phyloP scores from a whole-genome alignment of 2,888 invertebrate species.

The Drosophila putrida region DNA sequence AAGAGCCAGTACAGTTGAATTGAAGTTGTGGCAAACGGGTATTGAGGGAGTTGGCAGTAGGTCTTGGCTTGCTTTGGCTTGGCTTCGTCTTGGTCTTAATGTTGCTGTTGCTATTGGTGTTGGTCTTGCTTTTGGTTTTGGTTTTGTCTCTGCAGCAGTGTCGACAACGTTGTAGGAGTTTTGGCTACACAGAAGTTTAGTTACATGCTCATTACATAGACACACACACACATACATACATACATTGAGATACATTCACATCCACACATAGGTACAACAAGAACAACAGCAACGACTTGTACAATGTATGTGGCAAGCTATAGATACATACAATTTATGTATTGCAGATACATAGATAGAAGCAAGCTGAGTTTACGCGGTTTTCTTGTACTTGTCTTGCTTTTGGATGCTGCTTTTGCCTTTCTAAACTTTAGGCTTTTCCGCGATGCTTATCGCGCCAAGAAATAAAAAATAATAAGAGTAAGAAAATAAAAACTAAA shows the following conservation, averaged over 20 bases:
- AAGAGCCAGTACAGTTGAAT: constrained; percentile 73
- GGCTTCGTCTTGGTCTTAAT: constrained; percentile 11
- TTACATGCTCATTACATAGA: constrained; percentile 80
- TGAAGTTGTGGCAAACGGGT: constrained; percentile 77
- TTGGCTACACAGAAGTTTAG: constrained; percentile 79
- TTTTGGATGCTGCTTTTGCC: constrained; percentile 62
- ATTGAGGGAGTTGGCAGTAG: constrained; percentile 75
- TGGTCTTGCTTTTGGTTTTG: constrained; percentile 30
- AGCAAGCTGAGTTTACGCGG: constrained; percentile 34
- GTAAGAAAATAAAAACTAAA: constrained; percentile 35
- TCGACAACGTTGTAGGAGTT: constrained; percentile 71
- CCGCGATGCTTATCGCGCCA: constrained; percentile 74
- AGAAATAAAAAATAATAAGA: constrained; percentile 26
- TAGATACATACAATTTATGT: constrained; percentile 79
- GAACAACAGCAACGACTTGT: constrained; percentile 21
- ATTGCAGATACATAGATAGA: constrained; percentile 77
- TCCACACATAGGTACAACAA: constrained; percentile 1
- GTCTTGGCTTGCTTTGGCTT: constrained; percentile 46
- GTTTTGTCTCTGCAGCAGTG: constrained; percentile 56
- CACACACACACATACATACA: constrained; percentile 44
- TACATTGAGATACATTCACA: constrained; percentile 21
- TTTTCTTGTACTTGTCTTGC: constrained; percentile 29
- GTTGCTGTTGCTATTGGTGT: constrained; percentile 20
- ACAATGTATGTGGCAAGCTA: constrained; percentile 57
- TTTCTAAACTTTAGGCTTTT: constrained; percentile 77